Evolutionary conservation across 2,797 vertebrate species (phyloP).

Genomic region (Perodicticus potto): DNA sequence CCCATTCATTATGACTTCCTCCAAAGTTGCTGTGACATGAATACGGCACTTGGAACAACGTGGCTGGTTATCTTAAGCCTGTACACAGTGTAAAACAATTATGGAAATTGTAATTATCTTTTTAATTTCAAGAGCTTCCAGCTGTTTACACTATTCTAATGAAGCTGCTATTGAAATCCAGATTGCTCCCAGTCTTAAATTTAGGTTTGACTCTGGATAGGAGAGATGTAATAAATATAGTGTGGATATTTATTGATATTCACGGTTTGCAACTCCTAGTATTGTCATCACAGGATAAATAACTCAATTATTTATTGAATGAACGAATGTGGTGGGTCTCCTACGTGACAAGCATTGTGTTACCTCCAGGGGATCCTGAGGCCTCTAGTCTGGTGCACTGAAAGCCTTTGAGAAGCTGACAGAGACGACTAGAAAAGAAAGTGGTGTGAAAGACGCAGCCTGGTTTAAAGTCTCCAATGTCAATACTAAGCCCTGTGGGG

Average conservation of each 20-base stretch:
- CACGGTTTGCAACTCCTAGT: neutral
- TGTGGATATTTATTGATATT: conserved; percentile 39
- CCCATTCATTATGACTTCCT: conserved; percentile 16
- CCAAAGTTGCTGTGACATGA: conserved; percentile 33
- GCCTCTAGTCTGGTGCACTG: neutral
- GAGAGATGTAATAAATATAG: conserved; percentile 13
- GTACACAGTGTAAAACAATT: conserved; percentile 37
- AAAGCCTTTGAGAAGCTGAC: neutral
- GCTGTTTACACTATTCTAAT: conserved; percentile 65
- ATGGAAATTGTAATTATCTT: conserved; percentile 68
- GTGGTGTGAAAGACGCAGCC: neutral
- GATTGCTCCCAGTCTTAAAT: conserved; percentile 45
- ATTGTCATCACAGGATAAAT: conserved; percentile 1
- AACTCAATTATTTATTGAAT: neutral
- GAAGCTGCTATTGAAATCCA: conserved; percentile 56
- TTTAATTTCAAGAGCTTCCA: conserved; percentile 68
- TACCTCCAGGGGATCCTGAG: neutral
- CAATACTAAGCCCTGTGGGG: neutral
- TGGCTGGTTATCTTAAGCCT: conserved; percentile 25
- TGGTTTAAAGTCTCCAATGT: neutral
- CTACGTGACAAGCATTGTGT: neutral
- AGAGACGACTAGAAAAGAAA: neutral
- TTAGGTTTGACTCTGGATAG: conserved; percentile 42
- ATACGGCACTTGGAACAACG: conserved; percentile 6
- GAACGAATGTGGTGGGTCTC: neutral